Conservation (phyloP, 1,140 invertebrate genomes). For the Aphis craccivora region DNA sequence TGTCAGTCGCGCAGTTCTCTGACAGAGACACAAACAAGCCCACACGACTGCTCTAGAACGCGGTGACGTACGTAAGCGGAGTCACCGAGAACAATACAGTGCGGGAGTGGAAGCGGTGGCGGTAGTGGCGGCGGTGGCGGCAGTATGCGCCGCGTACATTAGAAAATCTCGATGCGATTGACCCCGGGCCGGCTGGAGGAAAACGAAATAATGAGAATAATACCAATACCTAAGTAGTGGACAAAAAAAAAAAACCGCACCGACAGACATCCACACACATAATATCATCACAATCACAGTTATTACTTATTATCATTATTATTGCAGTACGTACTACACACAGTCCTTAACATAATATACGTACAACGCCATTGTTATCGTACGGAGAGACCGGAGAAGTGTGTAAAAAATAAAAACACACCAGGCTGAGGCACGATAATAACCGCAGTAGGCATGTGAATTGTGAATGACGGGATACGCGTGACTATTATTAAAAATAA, state of each 20-base stretch:
- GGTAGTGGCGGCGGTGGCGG: background rate
- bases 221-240: background rate
- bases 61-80: conserved; percentile 26
- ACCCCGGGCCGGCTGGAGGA: conserved; percentile 36
- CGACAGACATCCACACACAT: background rate
- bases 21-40: background rate
- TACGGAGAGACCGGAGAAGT: conserved; percentile 1
- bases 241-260: background rate
- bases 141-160: conserved; percentile 19
- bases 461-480: background rate
- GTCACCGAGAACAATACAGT: background rate
- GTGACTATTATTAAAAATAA: background rate
- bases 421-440: background rate
- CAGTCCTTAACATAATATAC: background rate
- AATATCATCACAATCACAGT: background rate
- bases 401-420: background rate
- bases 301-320: background rate
- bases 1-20: background rate
- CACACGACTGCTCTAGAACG: conserved; percentile 19
- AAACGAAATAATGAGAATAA: background rate
- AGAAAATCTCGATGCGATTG: conserved; percentile 52
- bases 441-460: background rate
- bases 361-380: conserved; percentile 49
- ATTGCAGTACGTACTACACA: background rate
- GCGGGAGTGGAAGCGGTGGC: conserved; percentile 6